Conservation (phyloP, 2,113 vertebrate genomes). For the Zosterops pallidus region DNA sequence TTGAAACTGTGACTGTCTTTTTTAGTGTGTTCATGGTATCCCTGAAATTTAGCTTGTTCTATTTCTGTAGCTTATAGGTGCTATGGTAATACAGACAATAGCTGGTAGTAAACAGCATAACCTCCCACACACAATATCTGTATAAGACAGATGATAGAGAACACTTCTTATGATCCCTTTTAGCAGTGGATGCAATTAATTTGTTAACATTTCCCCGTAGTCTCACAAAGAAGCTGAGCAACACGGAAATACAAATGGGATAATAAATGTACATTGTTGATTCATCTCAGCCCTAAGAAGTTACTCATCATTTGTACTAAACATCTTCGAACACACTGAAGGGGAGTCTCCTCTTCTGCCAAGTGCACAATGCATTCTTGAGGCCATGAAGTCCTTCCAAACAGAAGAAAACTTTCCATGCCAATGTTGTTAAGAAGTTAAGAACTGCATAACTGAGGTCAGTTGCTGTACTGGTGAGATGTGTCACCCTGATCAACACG, state of each 20-base stretch:
- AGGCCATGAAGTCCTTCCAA: neutral
- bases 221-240: conserved; percentile 1
- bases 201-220: neutral
- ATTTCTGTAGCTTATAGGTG: neutral
- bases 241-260: neutral
- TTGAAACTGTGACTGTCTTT: neutral
- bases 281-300: neutral
- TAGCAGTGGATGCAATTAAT: conserved; percentile 8
- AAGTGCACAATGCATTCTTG: neutral
- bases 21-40: neutral
- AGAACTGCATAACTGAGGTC: neutral
- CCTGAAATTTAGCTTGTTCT: neutral
- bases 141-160: neutral
- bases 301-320: neutral
- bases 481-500: neutral
- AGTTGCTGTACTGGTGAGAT: neutral
- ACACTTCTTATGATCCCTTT: neutral
- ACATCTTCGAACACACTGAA: neutral
- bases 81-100: neutral
- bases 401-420: neutral
- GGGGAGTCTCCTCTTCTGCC: neutral
- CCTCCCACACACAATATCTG: neutral
- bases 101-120: neutral
- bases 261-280: neutral
- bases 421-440: neutral